Conservation (phyloP, 1,140 invertebrate species). For the Zaprionus camerounensis region DNA sequence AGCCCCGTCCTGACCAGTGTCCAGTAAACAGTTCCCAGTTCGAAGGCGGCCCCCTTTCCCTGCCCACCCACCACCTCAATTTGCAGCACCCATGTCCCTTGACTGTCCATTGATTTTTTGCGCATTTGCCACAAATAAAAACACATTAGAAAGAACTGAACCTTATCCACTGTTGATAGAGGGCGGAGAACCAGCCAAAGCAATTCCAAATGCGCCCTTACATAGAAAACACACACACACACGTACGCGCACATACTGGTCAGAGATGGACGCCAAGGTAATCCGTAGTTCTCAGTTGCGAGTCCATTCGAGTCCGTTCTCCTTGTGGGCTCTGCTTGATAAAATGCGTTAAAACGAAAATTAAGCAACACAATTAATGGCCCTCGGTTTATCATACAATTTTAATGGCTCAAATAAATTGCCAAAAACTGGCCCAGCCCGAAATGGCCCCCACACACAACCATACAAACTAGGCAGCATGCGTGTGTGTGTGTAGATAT, state of each 20-base stretch:
- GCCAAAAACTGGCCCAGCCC: conserved; percentile 53
- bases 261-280: conserved; percentile 25
- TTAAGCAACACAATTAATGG: conserved; percentile 82
- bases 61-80: background rate
- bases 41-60: background rate
- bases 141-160: conserved; percentile 64
- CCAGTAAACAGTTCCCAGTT: conserved; percentile 4
- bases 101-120: conserved; percentile 64
- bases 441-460: conserved; percentile 35
- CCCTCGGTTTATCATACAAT: conserved; percentile 75
- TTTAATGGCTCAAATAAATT: conserved; percentile 81
- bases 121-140: conserved; percentile 61
- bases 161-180: conserved; percentile 36
- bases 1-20: conserved; percentile 16
- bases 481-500: background rate
- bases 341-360: conserved; percentile 81
- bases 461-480: background rate
- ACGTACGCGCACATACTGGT: background rate
- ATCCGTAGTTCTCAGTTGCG: conserved; percentile 24
- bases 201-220: conserved; percentile 25
- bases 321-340: conserved; percentile 59
- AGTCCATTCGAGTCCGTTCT: conserved; percentile 30
- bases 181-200: conserved; percentile 8
- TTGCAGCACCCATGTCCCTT: conserved; percentile 17
- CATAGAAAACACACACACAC: background rate